Percentiles rank a stretch among this genome's conserved stretches.
Evolutionary conservation across 2,888 invertebrate genomes (phyloP).

Genomic region (Idaea straminata): DNA sequence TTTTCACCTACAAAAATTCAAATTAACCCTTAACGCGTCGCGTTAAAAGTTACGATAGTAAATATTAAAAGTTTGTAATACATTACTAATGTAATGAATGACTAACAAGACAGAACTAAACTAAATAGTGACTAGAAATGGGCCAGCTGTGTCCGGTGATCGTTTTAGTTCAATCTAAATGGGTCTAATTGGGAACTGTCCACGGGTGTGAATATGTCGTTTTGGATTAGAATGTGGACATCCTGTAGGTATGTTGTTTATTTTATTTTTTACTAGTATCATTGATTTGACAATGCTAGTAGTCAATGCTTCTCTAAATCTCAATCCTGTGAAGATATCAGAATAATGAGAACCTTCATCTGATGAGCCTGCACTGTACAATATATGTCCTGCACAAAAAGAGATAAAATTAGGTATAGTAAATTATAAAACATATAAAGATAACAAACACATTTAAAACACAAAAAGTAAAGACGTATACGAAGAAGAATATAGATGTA

Average conservation of each 20-base stretch:
- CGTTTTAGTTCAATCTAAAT: slow-evolving; percentile 75
- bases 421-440: too few relatives aligned
- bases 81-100: slow-evolving; percentile 76
- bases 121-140: slow-evolving; percentile 74
- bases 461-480: too few relatives aligned
- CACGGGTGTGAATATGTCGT: slow-evolving; percentile 53
- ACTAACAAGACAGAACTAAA: slow-evolving; percentile 77
- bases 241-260: slow-evolving; percentile 20
- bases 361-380: too few relatives aligned
- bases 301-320: too few relatives aligned
- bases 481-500: too few relatives aligned
- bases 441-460: too few relatives aligned
- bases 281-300: background rate
- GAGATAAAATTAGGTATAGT: too few relatives aligned
- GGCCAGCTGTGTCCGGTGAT: slow-evolving; percentile 76
- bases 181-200: slow-evolving; percentile 73
- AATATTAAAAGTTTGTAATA: slow-evolving; percentile 40
- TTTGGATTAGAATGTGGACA: slow-evolving; percentile 38
- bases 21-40: slow-evolving; percentile 11
- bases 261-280: background rate
- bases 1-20: slow-evolving; percentile 21
- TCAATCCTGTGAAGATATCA: too few relatives aligned
- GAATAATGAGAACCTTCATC: too few relatives aligned
- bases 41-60: slow-evolving; percentile 21
- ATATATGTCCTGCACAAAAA: too few relatives aligned